These are phyloP conservation scores for Sphyrna mokarran DNA, from an alignment of 2,113 vertebrate genomes.

Conservation along the genomic window DNA sequence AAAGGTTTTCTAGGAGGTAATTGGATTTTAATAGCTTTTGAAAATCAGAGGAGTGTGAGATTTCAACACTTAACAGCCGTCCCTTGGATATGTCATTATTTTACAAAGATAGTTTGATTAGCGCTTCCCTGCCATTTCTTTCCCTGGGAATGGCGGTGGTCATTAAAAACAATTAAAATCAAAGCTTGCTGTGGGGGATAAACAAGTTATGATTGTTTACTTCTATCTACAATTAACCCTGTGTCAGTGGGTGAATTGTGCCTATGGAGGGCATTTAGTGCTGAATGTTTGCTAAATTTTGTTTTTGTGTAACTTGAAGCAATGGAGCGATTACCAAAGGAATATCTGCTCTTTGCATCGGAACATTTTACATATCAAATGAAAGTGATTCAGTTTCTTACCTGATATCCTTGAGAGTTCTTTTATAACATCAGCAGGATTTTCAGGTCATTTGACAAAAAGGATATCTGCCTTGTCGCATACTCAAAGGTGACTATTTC, in stretches of 20 bases:
- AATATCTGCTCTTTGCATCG: neutral
- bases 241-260: neutral
- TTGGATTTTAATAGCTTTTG: neutral
- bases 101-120: neutral
- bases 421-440: slow-evolving; percentile 97
- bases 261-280: neutral
- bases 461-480: slow-evolving; percentile 89
- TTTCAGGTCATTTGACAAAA: slow-evolving; percentile 97
- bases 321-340: neutral
- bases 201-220: neutral
- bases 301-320: neutral
- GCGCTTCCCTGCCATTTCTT: neutral
- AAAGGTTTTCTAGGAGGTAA: neutral
- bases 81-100: neutral
- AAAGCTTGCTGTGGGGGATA: neutral
- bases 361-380: slow-evolving; percentile 3
- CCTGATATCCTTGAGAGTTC: slow-evolving; percentile 65
- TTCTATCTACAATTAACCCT: neutral
- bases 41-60: neutral
- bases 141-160: neutral
- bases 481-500: slow-evolving; percentile 94
- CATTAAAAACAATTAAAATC: neutral
- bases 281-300: neutral
- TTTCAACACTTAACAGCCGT: neutral
- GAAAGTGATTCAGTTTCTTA: neutral